Base-by-base conservation (phyloP, 2,888 invertebrate genomes). In the Steinernema hermaphroditum region DNA sequence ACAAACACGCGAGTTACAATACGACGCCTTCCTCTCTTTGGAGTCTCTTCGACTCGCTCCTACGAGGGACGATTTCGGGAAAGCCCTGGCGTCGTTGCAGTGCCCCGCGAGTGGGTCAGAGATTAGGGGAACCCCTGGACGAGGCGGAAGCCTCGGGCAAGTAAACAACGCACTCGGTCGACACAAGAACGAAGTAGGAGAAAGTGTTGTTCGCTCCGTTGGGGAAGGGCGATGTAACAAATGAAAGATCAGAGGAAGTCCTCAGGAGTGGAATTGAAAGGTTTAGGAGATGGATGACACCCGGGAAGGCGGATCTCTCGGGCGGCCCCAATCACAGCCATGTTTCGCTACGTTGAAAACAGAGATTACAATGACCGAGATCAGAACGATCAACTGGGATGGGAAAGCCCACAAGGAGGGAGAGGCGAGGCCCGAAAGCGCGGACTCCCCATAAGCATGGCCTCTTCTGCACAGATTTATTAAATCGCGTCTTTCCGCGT, bases 341-440 rank as follows among this genome's bases (percentile, higher is more conserved):
- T 54, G 54, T 54, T 54, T 54, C 54, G 54, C 27, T 54, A 6
- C 54, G 6, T 24, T 16, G 54, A 24, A 22, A 54, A 54, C 54
- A 54, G 54, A 4, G 54, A 54, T 37, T 37, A 37, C 37, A 37
- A 8, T 27, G 22, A 8, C 24, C 2, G 54, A 27, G 27, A 54
- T 54, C 54, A 54, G 22, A 22, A 27, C 54, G 54, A 54, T 54
- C 27, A 54, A 54, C 54, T 24, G 9, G 46, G 46, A 6, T n/a
- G n/a, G n/a, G n/a, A n/a, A 46, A 46, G 46, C 46, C 46, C 37
- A n/a, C 37, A 12, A 12, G 27, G 54, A 54, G 27, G 22, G 8
- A 46, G 46, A 46, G 27, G 54, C 49, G 49, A 6, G 12, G 27
- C 27, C 24, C 54, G 19, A 12, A 27, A 2, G 54, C 54, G 54